Conservation (phyloP, 2,888 invertebrate species). For the Hoplodrina blanda region DNA sequence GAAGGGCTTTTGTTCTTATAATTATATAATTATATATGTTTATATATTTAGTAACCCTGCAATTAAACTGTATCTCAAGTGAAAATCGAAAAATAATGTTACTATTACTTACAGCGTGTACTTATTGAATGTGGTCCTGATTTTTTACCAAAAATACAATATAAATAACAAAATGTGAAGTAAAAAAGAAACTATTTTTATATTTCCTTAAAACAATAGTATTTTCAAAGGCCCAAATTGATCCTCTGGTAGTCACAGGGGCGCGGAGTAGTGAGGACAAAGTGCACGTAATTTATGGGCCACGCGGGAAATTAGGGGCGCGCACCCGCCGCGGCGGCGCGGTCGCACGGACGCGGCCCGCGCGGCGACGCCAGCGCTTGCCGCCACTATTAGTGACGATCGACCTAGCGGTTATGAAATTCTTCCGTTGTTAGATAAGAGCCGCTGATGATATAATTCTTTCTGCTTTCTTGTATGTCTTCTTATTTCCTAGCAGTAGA, state of each 20-base stretch:
- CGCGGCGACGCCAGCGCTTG: neutral
- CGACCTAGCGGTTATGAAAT: constrained; percentile 45
- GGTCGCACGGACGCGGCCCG: neutral
- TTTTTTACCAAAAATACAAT: too few relatives aligned
- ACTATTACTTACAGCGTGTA: too few relatives aligned
- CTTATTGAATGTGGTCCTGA: too few relatives aligned
- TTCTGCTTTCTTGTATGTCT: constrained; percentile 9
- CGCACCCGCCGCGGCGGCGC: constrained; percentile 41
- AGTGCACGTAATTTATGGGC: constrained; percentile 78
- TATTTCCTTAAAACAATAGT: constrained; percentile 41
- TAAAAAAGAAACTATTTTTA: constrained; percentile 2
- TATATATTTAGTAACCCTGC: neutral
- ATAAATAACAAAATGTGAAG: too few relatives aligned
- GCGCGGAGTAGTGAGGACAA: constrained; percentile 66
- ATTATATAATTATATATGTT: too few relatives aligned
- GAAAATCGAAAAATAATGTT: too few relatives aligned
- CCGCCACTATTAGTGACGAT: constrained; percentile 47
- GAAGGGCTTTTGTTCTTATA: neutral
- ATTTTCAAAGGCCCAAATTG: constrained; percentile 44
- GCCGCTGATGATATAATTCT: neutral
- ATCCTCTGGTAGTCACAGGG: constrained; percentile 44
- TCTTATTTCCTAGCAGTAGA: neutral
- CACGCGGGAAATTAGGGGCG: constrained; percentile 79
- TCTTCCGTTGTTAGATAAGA: neutral
- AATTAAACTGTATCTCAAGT: neutral